Conservation (phyloP, 2,113 vertebrate genomes). For the Zapus hudsonius region DNA sequence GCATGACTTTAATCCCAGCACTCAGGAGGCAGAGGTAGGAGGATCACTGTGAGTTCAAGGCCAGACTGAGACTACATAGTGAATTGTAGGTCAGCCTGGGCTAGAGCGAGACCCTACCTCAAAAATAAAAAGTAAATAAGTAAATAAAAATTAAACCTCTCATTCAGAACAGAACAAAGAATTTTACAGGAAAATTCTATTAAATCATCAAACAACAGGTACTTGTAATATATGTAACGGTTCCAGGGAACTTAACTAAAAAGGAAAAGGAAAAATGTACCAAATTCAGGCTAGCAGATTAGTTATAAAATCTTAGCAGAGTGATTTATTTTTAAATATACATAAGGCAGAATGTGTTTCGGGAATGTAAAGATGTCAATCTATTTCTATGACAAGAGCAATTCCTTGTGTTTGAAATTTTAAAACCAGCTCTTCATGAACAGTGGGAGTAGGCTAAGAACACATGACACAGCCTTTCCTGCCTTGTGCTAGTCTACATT, state of each 20-base stretch:
- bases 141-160: slow-evolving; percentile 18
- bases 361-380: slow-evolving; percentile 22
- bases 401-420: neutral
- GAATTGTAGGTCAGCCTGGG: too few species aligned
- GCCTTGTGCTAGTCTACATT: neutral
- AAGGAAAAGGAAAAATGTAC: neutral
- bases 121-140: too few species aligned
- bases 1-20: too few species aligned
- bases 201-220: slow-evolving; percentile 20
- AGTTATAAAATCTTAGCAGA: neutral
- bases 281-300: neutral
- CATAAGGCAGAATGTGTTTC: neutral
- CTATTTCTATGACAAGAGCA: slow-evolving; percentile 5
- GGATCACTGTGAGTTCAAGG: too few species aligned
- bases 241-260: neutral
- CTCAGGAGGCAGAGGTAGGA: too few species aligned
- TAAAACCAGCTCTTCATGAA: neutral
- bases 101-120: too few species aligned
- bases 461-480: neutral
- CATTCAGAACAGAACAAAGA: neutral
- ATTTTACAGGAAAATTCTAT: slow-evolving; percentile 21
- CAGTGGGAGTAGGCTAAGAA: neutral
- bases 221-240: neutral
- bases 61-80: too few species aligned
- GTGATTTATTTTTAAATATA: neutral